Base-by-base conservation (phyloP, 2,888 invertebrate genomes). In the Ormyrus labotus region DNA sequence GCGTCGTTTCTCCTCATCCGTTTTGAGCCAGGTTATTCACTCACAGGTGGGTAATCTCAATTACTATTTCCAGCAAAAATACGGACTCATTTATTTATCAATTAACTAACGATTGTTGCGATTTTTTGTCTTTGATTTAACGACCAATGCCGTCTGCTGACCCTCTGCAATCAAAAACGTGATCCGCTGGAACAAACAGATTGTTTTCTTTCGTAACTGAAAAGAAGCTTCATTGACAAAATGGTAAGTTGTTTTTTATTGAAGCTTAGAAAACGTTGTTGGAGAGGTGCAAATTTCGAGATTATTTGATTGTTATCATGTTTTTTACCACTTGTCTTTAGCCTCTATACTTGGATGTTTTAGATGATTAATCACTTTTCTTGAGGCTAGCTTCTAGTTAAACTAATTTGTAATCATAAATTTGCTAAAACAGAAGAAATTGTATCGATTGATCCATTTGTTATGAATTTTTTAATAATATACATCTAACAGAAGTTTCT, bases 211-310 rank as follows among this genome's bases (percentile, higher is more conserved):
- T 6, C 34, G 11, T 69, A 48, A 76, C 63, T 76, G 55, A 69
- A 47, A 57, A 69, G 63, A 69, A 11, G 11, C 55, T 60, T 60
- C 50, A 34, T 48, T n/a, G 6, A 5, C 55, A 76, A 48, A 76
- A 76, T 76, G 76, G 76, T 76, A n/a, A 76, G 69, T 75, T 68
- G 5, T n/a, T 69, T 63, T 48, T 60, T 1, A 5, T 63, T 69
- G 5, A 13, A 34, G 50, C 5, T 6, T 45, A 11, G 8, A 34
- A 34, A 34, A 34, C 19, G 6, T 13, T 50, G 6, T 7, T 4
- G 5, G 4, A 34, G 47, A 61, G 3, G 19, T 71, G 13, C 5
- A n/a, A 2, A 50, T 55, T 50, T 50, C 34, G 3, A 34, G 34
- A 51, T 58, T 13, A 45, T 6, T 11, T 57, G 9, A 51, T 10